Evolutionary conservation across 1,140 invertebrate genomes (phyloP).

Genomic region (Orius insidiosus): DNA sequence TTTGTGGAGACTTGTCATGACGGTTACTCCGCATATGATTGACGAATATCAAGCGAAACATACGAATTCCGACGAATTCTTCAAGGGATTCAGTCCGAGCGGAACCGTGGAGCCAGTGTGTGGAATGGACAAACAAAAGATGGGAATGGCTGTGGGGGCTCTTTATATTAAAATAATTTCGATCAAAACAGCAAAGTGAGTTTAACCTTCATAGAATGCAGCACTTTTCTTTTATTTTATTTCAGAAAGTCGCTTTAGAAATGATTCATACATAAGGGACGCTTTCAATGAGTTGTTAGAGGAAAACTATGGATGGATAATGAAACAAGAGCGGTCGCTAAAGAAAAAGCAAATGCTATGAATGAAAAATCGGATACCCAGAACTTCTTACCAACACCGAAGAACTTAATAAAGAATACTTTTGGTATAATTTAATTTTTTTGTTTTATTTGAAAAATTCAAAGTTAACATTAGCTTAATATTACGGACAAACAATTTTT

Average conservation of each 20-base stretch:
- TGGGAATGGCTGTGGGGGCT: conserved; percentile 67
- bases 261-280: conserved; percentile 77
- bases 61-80: conserved; percentile 67
- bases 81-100: conserved; percentile 55
- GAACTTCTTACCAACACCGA: conserved; percentile 52
- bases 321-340: conserved; percentile 67
- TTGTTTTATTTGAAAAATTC: not conserved
- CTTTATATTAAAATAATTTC: conserved; percentile 69
- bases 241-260: conserved; percentile 54
- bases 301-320: conserved; percentile 86
- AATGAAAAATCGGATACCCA: conserved; percentile 69
- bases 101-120: conserved; percentile 66
- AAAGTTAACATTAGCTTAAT: conserved; percentile 36
- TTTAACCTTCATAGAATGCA: conserved; percentile 2
- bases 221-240: conserved; percentile 13
- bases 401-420: conserved; percentile 52
- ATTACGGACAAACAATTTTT: conserved; percentile 54
- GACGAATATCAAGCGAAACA: conserved; percentile 59
- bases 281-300: conserved; percentile 74
- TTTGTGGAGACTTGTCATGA: conserved; percentile 63
- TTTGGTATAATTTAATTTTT: conserved; percentile 7
- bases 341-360: conserved; percentile 66
- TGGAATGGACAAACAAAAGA: conserved; percentile 73
- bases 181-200: conserved; percentile 62
- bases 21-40: conserved; percentile 63